These are phyloP conservation scores for Gobiocypris rarus DNA, from an alignment of 2,113 vertebrate genomes.

Conservation along the genomic window DNA sequence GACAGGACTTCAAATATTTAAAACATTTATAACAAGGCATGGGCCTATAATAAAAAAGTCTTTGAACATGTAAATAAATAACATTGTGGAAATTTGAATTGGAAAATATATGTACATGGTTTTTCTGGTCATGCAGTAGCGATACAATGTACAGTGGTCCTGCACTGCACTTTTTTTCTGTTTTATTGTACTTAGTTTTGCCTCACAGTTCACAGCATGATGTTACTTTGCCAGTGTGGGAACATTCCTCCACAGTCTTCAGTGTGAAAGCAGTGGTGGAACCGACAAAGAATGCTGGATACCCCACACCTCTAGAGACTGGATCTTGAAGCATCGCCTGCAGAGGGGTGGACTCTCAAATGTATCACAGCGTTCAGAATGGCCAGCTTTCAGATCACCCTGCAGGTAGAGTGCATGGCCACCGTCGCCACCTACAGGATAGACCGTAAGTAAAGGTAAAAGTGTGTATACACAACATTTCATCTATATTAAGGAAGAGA, in stretches of 20 bases:
- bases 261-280: neutral
- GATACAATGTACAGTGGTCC: neutral
- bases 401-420: conserved; percentile 79
- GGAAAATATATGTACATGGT: neutral
- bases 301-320: conserved; percentile 84
- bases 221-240: neutral
- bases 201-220: neutral
- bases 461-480: conserved; percentile 5
- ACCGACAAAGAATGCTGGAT: conserved; percentile 73
- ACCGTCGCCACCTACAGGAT: conserved; percentile 78
- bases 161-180: neutral
- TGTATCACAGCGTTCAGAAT: conserved; percentile 79
- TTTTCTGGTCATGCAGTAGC: neutral
- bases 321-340: conserved; percentile 82
- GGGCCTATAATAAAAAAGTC: neutral
- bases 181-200: neutral
- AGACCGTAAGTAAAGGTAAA: conserved; percentile 23
- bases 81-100: neutral
- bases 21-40: neutral
- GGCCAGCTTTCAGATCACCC: conserved; percentile 72
- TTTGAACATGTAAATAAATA: neutral
- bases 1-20: neutral
- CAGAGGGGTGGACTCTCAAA: conserved; percentile 84
- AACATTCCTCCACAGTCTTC: neutral
- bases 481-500: neutral